Conservation (phyloP, 2,113 vertebrate genomes). For the Butorides virescens region DNA sequence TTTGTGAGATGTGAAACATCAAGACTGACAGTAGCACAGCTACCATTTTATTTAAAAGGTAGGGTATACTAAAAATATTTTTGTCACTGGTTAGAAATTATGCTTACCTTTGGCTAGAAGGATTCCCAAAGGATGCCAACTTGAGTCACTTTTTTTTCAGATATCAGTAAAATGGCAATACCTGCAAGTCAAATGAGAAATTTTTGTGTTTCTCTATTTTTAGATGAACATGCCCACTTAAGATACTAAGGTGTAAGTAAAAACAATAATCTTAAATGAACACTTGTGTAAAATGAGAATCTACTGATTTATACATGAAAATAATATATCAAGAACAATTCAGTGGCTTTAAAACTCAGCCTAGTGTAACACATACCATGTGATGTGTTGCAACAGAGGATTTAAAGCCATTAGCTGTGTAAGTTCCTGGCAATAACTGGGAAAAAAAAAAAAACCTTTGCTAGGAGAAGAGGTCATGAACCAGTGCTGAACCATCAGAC, state of each 20-base stretch:
- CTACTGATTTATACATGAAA: not conserved
- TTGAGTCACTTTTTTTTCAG: not conserved
- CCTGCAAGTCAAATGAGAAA: slow-evolving; percentile 36
- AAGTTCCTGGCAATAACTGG: not conserved
- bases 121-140: not conserved
- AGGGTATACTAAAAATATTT: not conserved
- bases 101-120: slow-evolving; percentile 53
- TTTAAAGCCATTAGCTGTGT: not conserved
- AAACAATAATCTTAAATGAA: not conserved
- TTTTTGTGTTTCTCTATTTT: not conserved
- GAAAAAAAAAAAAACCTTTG: not conserved
- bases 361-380: not conserved
- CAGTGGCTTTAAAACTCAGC: not conserved
- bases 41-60: not conserved
- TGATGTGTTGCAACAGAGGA: not conserved
- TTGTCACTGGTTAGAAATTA: not conserved
- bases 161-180: slow-evolving; percentile 21
- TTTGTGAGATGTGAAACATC: not conserved
- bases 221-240: not conserved
- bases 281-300: not conserved
- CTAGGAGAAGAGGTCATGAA: not conserved
- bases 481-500: not conserved
- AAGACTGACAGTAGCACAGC: not conserved
- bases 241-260: not conserved
- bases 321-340: not conserved